Evolutionary conservation across 2,888 invertebrate species (phyloP).

Genomic region (Melieria crassipennis): DNA sequence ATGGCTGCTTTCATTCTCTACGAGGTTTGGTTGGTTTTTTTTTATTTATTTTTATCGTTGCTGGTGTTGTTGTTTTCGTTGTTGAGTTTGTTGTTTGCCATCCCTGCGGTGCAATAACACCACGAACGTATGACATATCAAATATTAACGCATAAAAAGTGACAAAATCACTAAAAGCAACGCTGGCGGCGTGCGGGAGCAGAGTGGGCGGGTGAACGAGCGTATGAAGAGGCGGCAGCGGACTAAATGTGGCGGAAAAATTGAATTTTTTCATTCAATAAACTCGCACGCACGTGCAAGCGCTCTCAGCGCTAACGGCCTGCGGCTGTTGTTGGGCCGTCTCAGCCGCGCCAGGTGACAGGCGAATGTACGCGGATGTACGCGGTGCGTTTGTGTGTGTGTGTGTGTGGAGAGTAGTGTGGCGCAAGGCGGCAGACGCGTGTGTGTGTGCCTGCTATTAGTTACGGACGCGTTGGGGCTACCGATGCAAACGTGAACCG

Average conservation of each 20-base stretch:
- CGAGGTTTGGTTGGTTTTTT: no score
- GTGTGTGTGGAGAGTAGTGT: no score
- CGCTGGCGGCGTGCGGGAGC: background rate
- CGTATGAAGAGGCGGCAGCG: background rate
- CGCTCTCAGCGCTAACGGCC: background rate
- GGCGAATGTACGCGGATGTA: background rate
- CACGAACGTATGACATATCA: conserved; percentile 1
- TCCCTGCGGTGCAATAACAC: conserved; percentile 16
- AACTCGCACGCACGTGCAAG: conserved; percentile 20
- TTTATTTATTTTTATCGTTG: no score
- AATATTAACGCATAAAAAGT: background rate
- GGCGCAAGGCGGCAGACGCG: background rate
- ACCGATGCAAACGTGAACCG: conserved; percentile 5
- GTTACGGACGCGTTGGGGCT: conserved; percentile 1
- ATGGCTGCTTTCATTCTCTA: no score
- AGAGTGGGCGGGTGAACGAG: background rate
- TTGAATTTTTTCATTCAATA: conserved; percentile 26
- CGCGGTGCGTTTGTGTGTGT: background rate
- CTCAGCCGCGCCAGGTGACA: background rate
- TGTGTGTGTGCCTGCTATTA: conserved; percentile 27
- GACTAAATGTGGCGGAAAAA: conserved; percentile 26
- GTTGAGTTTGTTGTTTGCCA: background rate
- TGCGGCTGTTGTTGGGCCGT: background rate
- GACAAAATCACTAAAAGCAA: background rate
- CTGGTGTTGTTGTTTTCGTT: no score